These are phyloP conservation scores for Phyto melanocephala DNA, from an alignment of 2,888 invertebrate genomes.

Conservation along the genomic window DNA sequence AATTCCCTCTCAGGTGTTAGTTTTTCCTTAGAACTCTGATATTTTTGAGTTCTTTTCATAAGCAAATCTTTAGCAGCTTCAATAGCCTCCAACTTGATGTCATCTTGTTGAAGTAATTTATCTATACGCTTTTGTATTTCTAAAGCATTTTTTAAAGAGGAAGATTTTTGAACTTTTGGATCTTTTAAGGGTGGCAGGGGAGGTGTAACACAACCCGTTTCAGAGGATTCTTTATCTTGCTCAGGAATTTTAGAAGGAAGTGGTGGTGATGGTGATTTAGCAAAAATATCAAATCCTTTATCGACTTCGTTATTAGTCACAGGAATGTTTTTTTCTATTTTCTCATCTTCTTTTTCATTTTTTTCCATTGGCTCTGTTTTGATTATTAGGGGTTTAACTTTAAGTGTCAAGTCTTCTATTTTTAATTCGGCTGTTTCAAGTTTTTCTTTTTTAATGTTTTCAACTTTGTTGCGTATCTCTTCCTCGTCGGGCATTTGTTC, in stretches of 20 bases:
- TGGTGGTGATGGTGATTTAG: constrained; percentile 70
- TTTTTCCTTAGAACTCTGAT: constrained; percentile 50
- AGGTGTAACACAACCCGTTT: constrained; percentile 68
- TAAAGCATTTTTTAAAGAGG: constrained; percentile 65
- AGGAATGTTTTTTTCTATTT: background rate
- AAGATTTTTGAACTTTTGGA: constrained; percentile 4
- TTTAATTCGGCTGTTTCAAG: constrained; percentile 38
- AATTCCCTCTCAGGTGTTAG: constrained; percentile 8
- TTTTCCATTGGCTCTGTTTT: constrained; percentile 41
- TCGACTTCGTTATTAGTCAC: background rate
- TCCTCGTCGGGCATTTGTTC: constrained; percentile 46
- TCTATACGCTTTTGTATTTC: constrained; percentile 75
- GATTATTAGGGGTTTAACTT: constrained; percentile 46
- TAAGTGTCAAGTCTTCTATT: constrained; percentile 52
- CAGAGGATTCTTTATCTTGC: background rate
- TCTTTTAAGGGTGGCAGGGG: constrained; percentile 63
- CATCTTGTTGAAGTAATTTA: constrained; percentile 73
- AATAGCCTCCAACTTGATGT: constrained; percentile 70
- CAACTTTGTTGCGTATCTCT: constrained; percentile 53
- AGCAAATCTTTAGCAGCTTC: constrained; percentile 68
- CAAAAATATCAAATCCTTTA: constrained; percentile 71
- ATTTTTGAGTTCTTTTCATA: constrained; percentile 59
- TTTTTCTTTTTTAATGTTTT: constrained; percentile 61
- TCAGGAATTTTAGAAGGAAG: background rate
- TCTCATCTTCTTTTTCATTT: constrained; percentile 30